These are phyloP conservation scores for Ochotona princeps DNA, from an alignment of 2,113 vertebrate species.

Conservation along the genomic window DNA sequence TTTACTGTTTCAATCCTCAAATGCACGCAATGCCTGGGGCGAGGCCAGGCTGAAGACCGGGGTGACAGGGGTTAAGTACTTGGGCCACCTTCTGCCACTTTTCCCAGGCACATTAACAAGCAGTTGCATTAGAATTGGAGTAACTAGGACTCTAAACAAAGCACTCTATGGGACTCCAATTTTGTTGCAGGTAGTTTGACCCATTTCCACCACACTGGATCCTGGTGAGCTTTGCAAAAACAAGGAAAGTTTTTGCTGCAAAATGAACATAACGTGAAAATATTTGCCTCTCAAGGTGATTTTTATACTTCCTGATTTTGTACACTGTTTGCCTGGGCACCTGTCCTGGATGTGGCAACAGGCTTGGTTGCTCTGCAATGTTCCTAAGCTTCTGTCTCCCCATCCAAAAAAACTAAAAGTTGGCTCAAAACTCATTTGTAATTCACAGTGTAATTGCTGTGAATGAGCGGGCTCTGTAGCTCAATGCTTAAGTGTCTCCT, in stretches of 20 bases:
- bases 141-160: too few relatives aligned
- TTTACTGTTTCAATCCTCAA: too few relatives aligned
- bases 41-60: too few relatives aligned
- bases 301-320: background rate
- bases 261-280: background rate
- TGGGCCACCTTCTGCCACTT: too few relatives aligned
- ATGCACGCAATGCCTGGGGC: too few relatives aligned
- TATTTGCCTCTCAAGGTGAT: background rate
- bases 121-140: too few relatives aligned
- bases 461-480: background rate
- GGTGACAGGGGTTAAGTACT: too few relatives aligned
- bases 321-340: background rate
- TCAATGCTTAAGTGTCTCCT: constrained; percentile 7
- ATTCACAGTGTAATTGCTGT: background rate
- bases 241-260: background rate
- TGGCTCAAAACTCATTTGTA: background rate
- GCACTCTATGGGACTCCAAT: too few relatives aligned
- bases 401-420: background rate
- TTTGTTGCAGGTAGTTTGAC: too few relatives aligned
- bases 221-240: constrained; percentile 24
- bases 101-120: too few relatives aligned
- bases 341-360: background rate
- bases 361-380: background rate
- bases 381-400: background rate
- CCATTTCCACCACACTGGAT: too few relatives aligned